Percentiles rank a stretch among this genome's conserved stretches.
These are phyloP conservation scores for Salvelinus namaycush DNA, from an alignment of 2,113 vertebrate genomes.

Conservation along the genomic window DNA sequence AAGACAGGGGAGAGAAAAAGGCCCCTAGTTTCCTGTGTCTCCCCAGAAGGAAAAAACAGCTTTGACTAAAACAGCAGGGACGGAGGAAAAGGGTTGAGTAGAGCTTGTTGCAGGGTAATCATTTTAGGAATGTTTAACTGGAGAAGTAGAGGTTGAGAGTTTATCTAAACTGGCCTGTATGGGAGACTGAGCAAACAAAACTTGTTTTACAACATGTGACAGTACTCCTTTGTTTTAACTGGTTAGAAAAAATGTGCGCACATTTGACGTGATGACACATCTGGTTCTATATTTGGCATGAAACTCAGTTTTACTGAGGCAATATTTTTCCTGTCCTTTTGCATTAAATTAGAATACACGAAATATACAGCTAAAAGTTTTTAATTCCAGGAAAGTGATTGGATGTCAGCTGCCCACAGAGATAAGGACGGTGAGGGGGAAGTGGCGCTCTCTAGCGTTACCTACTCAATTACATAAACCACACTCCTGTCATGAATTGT, in stretches of 20 bases:
- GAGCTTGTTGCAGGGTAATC: neutral
- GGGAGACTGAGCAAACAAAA: neutral
- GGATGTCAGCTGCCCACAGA: neutral
- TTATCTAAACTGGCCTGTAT: neutral
- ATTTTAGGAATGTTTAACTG: neutral
- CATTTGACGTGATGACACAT: no score
- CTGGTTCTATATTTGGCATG: no score
- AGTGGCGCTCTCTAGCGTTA: constrained; percentile 77
- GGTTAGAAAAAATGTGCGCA: no score
- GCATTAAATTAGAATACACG: no score
- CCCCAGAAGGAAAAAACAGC: no score
- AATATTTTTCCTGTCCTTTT: no score
- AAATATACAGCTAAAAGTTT: neutral
- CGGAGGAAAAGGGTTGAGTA: no score
- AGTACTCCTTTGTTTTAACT: neutral
- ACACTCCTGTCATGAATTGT: constrained; percentile 13
- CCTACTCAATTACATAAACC: constrained; percentile 64
- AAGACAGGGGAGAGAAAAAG: no score
- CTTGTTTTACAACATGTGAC: neutral
- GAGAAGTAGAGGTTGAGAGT: neutral
- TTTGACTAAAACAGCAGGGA: no score
- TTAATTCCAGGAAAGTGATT: neutral
- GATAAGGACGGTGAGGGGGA: constrained; percentile 53
- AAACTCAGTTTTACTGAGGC: no score
- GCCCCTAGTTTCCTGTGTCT: no score